Evolutionary conservation across 1,140 invertebrate species (phyloP).

Genomic region (Diorhabda sublineata): DNA sequence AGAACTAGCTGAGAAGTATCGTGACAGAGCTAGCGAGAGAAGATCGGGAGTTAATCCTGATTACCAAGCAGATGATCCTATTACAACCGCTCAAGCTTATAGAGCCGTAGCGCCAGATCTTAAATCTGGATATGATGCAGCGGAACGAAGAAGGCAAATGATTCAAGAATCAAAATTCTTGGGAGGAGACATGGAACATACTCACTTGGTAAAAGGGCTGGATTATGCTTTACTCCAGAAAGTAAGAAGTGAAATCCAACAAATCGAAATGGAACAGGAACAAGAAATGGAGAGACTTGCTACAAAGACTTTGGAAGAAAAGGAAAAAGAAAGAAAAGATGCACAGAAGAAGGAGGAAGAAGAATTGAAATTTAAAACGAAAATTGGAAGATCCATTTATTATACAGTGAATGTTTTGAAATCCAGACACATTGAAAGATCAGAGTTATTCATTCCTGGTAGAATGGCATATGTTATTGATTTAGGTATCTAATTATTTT

Average conservation of each 20-base stretch:
- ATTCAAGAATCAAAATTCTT: constrained; percentile 99
- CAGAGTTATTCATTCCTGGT: constrained; percentile 93
- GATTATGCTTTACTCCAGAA: constrained; percentile 99
- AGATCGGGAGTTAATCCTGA: constrained; percentile 82
- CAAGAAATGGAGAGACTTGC: constrained; percentile 74
- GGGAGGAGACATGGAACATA: constrained; percentile 99
- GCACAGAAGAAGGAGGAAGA: constrained; percentile 61
- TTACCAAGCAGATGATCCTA: constrained; percentile 76
- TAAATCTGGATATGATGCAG: constrained; percentile 90
- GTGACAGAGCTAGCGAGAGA: constrained; percentile 90
- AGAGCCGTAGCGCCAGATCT: constrained; percentile 92
- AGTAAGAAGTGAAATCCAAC: constrained; percentile 73
- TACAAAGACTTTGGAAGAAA: constrained; percentile 53
- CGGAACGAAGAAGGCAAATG: constrained; percentile 90
- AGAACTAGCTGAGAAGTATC: constrained; percentile 91
- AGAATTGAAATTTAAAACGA: constrained; percentile 76
- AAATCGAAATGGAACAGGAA: constrained; percentile 79
- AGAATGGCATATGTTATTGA: constrained; percentile 99
- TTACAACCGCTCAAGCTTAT: constrained; percentile 86
- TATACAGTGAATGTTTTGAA: constrained; percentile 63
- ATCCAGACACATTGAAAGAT: constrained; percentile 70
- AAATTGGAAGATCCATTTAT: constrained; percentile 71
- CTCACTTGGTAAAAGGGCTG: constrained; percentile 99
- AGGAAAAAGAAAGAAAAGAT: constrained; percentile 60
- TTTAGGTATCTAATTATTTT: constrained; percentile 50